Percentiles rank a stretch among this genome's conserved stretches.
Evolutionary conservation across 2,888 invertebrate species (phyloP).

Genomic region (Andrena bucephala): DNA sequence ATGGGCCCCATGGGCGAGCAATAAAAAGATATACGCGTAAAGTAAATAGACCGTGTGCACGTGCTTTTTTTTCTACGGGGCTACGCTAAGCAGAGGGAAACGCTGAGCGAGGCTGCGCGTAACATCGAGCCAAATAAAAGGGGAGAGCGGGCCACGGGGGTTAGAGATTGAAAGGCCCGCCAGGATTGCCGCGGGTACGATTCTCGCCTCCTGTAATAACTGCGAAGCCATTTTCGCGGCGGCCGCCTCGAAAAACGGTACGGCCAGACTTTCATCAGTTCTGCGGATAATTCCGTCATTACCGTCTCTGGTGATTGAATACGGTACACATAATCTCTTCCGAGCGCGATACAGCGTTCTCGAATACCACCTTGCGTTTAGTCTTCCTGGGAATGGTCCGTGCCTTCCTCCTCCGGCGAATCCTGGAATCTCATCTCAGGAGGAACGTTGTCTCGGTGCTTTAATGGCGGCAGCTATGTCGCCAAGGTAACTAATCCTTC

Average conservation of each 20-base stretch:
- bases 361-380: conserved; percentile 54
- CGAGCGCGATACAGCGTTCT: conserved; percentile 32
- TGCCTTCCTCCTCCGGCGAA: conserved; percentile 16
- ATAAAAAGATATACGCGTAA: conserved; percentile 56
- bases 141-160: not conserved
- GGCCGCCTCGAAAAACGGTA: conserved; percentile 61
- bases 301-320: conserved; percentile 69
- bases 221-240: conserved; percentile 38
- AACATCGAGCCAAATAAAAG: conserved; percentile 23
- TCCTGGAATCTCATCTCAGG: conserved; percentile 30
- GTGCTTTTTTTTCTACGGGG: conserved; percentile 34
- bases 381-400: conserved; percentile 38
- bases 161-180: conserved; percentile 1
- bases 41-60: conserved; percentile 47
- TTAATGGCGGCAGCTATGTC: conserved; percentile 5
- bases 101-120: not conserved
- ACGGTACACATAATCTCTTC: conserved; percentile 65
- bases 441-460: not conserved
- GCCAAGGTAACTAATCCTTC: not conserved
- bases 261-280: conserved; percentile 67
- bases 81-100: conserved; percentile 32
- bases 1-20: conserved; percentile 48
- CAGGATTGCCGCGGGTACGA: not conserved
- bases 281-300: conserved; percentile 68
- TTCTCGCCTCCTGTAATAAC: conserved; percentile 25